Base-by-base conservation (phyloP, 1,140 invertebrate genomes). In the Aphis craccivora region DNA sequence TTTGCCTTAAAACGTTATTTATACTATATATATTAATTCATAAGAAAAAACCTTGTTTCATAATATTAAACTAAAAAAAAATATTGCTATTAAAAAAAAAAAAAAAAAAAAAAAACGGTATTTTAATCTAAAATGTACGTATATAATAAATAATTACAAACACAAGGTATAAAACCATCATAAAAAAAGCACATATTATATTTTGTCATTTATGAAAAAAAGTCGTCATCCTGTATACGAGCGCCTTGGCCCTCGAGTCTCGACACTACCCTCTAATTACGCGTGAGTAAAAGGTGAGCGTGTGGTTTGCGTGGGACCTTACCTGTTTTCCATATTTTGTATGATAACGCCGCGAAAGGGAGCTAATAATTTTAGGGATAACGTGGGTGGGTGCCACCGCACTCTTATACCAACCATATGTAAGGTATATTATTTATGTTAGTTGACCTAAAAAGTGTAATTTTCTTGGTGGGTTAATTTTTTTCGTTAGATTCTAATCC, bases 191-290 rank as follows among this genome's bases (percentile, higher is more conserved):
- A n/a, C 60, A 14, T 30, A 30, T 60, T 8, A 67, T 11, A n/a
- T 67, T 67, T 14, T 30, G 60, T 67, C 60, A 30, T 67, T 4
- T 22, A n/a, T 67, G 14, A 67, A 67, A 84, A 84, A 40, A 53
- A 35, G n/a, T 51, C 48, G 7, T 35, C 48, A 88, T 48, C 87
- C 45, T 51, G 45, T 88, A 53, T 9, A 53, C 18, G n/a, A n/a
- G 60, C 60, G 14, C n/a, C 84, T 23, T 40, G 2, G 30, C 88
- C 88, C 48, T n/a, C 2, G n/a, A 76, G 30, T n/a, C 60, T 55
- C 53, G 88, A 89, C 88, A 53, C 51, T 55, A 89, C 88, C 88
- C 88, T 89, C 88, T 89, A 89, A 89, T 89, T 89, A 89, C 35
- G 35, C n/a, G 51, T 35, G 88, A 37, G 53, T 87, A 53, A 87